phyloP scores from a whole-genome alignment of 1,140 invertebrate genomes.

The Cherax destructor region DNA sequence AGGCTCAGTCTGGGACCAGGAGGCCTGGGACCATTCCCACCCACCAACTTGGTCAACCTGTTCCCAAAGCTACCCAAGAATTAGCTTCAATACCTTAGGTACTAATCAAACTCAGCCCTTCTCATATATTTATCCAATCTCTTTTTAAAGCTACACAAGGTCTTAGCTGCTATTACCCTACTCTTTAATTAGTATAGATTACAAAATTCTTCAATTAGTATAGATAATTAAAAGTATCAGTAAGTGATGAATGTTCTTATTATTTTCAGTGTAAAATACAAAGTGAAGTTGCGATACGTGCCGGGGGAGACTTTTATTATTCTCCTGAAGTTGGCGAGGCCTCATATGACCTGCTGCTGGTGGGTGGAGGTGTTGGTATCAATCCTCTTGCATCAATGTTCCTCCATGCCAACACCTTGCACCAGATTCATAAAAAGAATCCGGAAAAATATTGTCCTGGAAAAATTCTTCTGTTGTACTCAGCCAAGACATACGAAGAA shows the following conservation, averaged over 20 bases:
- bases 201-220: too few relatives aligned
- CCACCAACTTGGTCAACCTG: too few relatives aligned
- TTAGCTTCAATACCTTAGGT: too few relatives aligned
- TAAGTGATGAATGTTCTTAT: background rate
- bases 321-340: constrained; percentile 5
- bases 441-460: constrained; percentile 23
- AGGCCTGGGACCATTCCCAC: too few relatives aligned
- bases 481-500: constrained; percentile 46
- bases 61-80: too few relatives aligned
- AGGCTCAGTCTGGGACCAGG: too few relatives aligned
- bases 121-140: too few relatives aligned
- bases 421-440: constrained; percentile 6
- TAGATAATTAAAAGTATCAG: background rate
- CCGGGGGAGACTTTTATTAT: constrained; percentile 55
- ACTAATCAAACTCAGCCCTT: too few relatives aligned
- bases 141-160: too few relatives aligned
- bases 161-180: too few relatives aligned
- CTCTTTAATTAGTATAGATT: too few relatives aligned
- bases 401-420: constrained; percentile 9
- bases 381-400: constrained; percentile 57
- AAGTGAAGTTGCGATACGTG: constrained; percentile 28
- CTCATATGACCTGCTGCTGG: constrained; percentile 20
- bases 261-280: constrained; percentile 33
- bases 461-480: constrained; percentile 35
- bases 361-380: constrained; percentile 48